These are phyloP conservation scores for Phasianus colchicus DNA, from an alignment of 2,113 vertebrate species.

Conservation along the genomic window DNA sequence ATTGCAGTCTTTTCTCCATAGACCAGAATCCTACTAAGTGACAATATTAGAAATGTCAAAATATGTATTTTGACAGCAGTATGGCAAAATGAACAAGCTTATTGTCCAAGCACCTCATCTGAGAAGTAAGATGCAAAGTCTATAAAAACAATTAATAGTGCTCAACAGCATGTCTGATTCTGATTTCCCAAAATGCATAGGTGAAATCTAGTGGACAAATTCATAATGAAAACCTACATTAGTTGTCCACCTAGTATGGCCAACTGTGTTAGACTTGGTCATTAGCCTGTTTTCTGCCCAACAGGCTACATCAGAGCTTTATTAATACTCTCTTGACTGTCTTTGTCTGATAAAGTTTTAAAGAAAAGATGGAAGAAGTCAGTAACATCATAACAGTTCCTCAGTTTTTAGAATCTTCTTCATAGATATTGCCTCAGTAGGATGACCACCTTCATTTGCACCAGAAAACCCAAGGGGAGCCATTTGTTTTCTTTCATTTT, in stretches of 20 bases:
- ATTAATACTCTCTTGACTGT: background rate
- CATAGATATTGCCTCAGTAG: background rate
- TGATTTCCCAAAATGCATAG: background rate
- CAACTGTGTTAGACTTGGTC: background rate
- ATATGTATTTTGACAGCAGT: background rate
- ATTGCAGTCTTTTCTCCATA: background rate
- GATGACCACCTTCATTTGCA: background rate
- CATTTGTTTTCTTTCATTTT: background rate
- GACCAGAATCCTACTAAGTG: background rate
- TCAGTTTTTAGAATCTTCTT: background rate
- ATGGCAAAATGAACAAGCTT: background rate
- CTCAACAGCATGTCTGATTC: background rate
- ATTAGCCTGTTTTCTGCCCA: background rate
- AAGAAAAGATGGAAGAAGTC: background rate
- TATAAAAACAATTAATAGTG: background rate
- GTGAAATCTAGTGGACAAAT: background rate
- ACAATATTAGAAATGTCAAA: background rate
- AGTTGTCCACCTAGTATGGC: background rate
- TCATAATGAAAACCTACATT: background rate
- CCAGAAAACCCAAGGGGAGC: background rate
- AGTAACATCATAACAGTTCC: accelerated
- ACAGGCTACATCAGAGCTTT: background rate
- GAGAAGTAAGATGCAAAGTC: background rate
- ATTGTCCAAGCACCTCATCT: background rate
- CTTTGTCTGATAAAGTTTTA: background rate